Conservation (phyloP, 2,113 vertebrate species). For the Mungos mungo region DNA sequence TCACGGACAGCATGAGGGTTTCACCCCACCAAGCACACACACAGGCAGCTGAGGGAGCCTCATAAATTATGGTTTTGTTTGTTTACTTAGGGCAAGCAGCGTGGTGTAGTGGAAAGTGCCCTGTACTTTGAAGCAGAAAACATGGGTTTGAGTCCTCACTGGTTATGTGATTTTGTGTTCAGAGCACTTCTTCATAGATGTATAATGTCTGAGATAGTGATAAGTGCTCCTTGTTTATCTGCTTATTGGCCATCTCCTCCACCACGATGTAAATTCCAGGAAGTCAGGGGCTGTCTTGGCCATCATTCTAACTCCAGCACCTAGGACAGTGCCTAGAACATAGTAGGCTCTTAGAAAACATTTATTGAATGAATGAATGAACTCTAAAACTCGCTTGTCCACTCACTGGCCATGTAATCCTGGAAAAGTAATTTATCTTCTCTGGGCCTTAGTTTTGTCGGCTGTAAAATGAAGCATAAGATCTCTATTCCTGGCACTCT, state of each 20-base stretch:
- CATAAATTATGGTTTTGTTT: constrained; percentile 80
- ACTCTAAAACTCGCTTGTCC: neutral
- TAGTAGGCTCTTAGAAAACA: constrained; percentile 33
- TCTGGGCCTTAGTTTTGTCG: constrained; percentile 29
- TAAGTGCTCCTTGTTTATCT: neutral
- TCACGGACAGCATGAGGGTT: constrained; percentile 69
- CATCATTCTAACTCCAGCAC: neutral
- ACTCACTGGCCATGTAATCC: neutral
- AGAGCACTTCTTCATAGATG: neutral
- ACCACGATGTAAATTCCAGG: neutral
- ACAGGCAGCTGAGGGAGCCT: constrained; percentile 72
- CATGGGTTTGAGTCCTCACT: constrained; percentile 5
- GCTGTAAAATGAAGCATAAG: constrained; percentile 30
- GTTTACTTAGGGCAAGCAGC: constrained; percentile 67
- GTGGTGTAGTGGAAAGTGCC: constrained; percentile 68
- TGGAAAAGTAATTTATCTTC: neutral
- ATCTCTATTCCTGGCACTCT: neutral
- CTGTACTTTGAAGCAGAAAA: constrained; percentile 58
- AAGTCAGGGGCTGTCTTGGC: neutral
- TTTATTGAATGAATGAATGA: neutral
- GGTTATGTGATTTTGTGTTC: neutral
- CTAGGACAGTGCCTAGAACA: constrained; percentile 12
- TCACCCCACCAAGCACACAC: constrained; percentile 68
- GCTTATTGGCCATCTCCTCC: neutral
- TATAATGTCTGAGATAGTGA: neutral